Evolutionary conservation across 1,140 invertebrate genomes (phyloP).

Genomic region (Drosophila insularis): DNA sequence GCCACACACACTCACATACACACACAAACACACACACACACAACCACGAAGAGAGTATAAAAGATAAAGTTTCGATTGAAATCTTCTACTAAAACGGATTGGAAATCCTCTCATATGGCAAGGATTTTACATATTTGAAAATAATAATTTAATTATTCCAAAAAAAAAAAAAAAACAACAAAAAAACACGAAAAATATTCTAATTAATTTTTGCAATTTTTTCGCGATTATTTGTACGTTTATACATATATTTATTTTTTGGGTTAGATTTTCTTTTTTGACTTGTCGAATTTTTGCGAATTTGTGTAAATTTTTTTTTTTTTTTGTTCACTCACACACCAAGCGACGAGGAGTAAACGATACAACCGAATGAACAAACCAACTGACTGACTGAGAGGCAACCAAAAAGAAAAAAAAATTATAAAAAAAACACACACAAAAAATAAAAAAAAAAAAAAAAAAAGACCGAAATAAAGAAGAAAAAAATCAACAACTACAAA

Average conservation of each 20-base stretch:
- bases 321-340: slow-evolving; percentile 66
- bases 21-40: background rate
- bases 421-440: slow-evolving; percentile 36
- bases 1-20: background rate
- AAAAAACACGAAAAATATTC: background rate
- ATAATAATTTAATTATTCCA: too few species aligned
- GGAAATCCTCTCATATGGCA: background rate
- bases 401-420: slow-evolving; percentile 18
- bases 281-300: slow-evolving; percentile 12
- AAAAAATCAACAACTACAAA: slow-evolving; percentile 39
- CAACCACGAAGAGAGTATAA: background rate
- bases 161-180: background rate
- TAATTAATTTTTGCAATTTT: background rate
- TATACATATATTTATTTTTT: too few species aligned
- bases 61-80: background rate
- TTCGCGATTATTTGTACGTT: background rate
- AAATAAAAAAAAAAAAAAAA: slow-evolving; percentile 1
- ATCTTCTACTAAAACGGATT: background rate
- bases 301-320: slow-evolving; percentile 29
- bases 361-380: slow-evolving; percentile 76
- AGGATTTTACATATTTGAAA: background rate
- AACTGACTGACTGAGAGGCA: slow-evolving; percentile 50
- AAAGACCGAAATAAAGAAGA: slow-evolving; percentile 7
- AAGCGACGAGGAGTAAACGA: slow-evolving; percentile 79
- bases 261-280: background rate